Evolutionary conservation across 2,888 invertebrate species (phyloP), one percentile per base, ranked within the genome.

Genomic region (Nephrotoma guestfalica): DNA sequence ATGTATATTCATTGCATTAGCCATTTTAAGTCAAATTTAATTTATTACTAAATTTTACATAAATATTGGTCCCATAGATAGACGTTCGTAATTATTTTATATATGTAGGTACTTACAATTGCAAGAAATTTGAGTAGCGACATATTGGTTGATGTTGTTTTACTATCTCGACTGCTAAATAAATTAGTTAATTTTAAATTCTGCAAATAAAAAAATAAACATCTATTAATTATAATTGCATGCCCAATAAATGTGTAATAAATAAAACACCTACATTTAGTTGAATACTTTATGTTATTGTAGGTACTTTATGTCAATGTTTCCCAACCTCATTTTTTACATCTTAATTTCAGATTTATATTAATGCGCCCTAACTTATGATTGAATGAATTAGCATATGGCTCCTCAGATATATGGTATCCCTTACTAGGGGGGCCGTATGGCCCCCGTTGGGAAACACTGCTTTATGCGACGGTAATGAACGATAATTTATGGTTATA

Each of bases 91-190:
- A 30, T 51, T 15, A 2, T 15, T 51, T 15, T 51, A 51, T 15
- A 51, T 15, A 15, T 15, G 1, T 84, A 86, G 87, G 89, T 92
- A 95, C 95, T 95, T 94, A 96, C 96, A 93, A 96, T 94, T 89
- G 96, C 96, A 91, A 96, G 92, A 91, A 95, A 95, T 92, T 96
- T 96, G 88, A 96, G 93, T 88, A 91, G 89, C 87, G 91, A 91
- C 91, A 91, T 91, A 87, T 89, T 90, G 89, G 90, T 90, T 86
- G 89, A 89, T 87, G 89, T 88, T 87, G 89, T 89, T 86, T 89
- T 89, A 88, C 89, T 89, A 15, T 83, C 89, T 88, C 91, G 89
- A 88, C 90, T 90, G 88, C 91, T 89, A 86, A 89, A 89, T 88
- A 71, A 71, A 90, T 88, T 86, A 90, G 90, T 88, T 89, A 90